Base-by-base conservation (phyloP, 2,113 vertebrate genomes). In the Chaenogobius annularis region DNA sequence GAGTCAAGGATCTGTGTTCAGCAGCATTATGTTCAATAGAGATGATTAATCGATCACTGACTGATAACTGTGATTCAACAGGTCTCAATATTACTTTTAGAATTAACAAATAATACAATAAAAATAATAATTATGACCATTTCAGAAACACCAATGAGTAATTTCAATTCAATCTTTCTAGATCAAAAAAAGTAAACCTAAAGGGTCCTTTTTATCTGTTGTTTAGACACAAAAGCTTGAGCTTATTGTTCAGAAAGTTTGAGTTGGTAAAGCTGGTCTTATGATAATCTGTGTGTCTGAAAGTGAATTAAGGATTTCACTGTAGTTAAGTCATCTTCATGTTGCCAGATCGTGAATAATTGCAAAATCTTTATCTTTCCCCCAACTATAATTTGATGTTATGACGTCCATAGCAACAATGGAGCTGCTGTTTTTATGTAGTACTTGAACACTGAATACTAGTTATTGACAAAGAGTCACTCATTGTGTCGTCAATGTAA, bases 1-100 rank as follows among this genome's bases (percentile, higher is more conserved):
- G 19, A 17, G 69, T 89, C 73, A 64, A 87, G 62, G 71, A 79
- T 56, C 80, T 79, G 69, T 72, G n/a, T 80, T 78, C 77, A 54
- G 62, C 71, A 52, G 7, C 48, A 44, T 6, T 72, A 72, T 64
- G 52, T 65, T 77, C 46, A 66, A 35, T 35, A 35, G 6, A 6
- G 35, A 35, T 35, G 35, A 35, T 35, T 35, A 35, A 35, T 3
- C 35, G 35, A 6, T 35, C 6, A 35, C n/a, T n/a, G n/a, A 35
- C 6, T 6, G 35, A 35, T 35, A 35, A 35, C 35, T 6, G 35
- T 35, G 3, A 35, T 35, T 35, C 3, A 3, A 35, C 35, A 35
- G 35, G 35, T 35, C 35, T 35, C 35, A 35, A 35, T 6, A 40
- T 5, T 7, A 7, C 37, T 9, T 2, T 40, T 3, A 40, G 8